A percentile compares a stretch with the other conserved stretches of the same genome.
Conservation (phyloP, 2,113 vertebrate species). For the Oxyruncus cristatus region DNA sequence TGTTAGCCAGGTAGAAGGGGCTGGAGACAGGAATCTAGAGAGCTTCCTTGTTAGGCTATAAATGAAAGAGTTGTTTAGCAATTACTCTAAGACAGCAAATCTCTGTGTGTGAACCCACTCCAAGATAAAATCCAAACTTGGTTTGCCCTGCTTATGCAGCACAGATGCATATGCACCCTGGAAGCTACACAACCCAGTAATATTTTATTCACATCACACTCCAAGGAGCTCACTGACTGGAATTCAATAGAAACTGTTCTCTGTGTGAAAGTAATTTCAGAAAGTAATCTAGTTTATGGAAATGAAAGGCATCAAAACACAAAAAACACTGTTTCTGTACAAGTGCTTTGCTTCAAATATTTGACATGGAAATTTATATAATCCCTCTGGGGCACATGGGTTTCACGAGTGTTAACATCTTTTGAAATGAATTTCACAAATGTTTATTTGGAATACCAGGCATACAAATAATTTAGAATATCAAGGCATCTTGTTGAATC, state of each 20-base stretch:
- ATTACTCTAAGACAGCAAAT: slow-evolving; percentile 65
- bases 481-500: slow-evolving; percentile 76
- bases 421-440: slow-evolving; percentile 86
- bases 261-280: slow-evolving; percentile 87
- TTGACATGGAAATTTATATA: slow-evolving; percentile 88
- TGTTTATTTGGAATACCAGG: slow-evolving; percentile 80
- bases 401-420: slow-evolving; percentile 83
- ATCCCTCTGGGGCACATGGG: slow-evolving; percentile 82
- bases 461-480: slow-evolving; percentile 81
- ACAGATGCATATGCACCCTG: slow-evolving; percentile 29
- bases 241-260: slow-evolving; percentile 85
- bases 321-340: slow-evolving; percentile 82
- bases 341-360: slow-evolving; percentile 86
- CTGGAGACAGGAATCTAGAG: slow-evolving; percentile 27
- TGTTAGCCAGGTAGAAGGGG: slow-evolving; percentile 71
- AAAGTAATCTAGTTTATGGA: slow-evolving; percentile 89
- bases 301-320: slow-evolving; percentile 87
- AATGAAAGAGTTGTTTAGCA: slow-evolving; percentile 68
- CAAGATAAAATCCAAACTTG: slow-evolving; percentile 68
- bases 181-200: slow-evolving; percentile 58
- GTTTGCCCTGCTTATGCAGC: slow-evolving; percentile 54
- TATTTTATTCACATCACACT: slow-evolving; percentile 84
- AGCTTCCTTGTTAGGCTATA: slow-evolving; percentile 57
- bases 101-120: slow-evolving; percentile 49
- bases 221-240: slow-evolving; percentile 81